Evolutionary conservation across 2,888 invertebrate genomes (phyloP).

Genomic region (Rosalia funebris): DNA sequence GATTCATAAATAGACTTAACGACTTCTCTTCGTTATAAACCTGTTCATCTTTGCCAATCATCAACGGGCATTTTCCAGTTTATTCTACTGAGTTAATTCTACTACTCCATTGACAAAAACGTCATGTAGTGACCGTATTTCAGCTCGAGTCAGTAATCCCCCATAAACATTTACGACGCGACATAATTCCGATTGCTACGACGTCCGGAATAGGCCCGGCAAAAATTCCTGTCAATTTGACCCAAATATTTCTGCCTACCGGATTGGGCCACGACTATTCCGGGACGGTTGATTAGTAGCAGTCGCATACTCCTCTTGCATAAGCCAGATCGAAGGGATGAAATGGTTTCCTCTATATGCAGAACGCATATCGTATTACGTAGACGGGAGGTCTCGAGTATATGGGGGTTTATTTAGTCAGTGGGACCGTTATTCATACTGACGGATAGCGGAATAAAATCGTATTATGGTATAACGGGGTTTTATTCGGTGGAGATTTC

Average conservation of each 20-base stretch:
- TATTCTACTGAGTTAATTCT: too few species aligned
- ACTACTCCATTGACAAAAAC: too few species aligned
- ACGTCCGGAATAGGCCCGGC: not conserved
- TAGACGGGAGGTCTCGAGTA: too few species aligned
- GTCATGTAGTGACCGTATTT: too few species aligned
- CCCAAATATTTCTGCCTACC: not conserved
- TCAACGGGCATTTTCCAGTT: too few species aligned
- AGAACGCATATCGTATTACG: too few species aligned
- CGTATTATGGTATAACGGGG: conserved; percentile 1
- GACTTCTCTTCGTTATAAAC: too few species aligned
- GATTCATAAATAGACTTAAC: too few species aligned
- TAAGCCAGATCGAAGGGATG: too few species aligned
- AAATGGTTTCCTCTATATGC: too few species aligned
- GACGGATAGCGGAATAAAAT: conserved; percentile 1
- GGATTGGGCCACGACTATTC: not conserved
- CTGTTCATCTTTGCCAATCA: too few species aligned
- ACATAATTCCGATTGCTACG: not conserved
- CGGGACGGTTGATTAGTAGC: not conserved
- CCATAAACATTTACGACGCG: not conserved
- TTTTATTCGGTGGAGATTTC: conserved; percentile 11
- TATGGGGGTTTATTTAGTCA: not conserved
- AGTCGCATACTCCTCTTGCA: not conserved
- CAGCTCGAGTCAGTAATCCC: too few species aligned
- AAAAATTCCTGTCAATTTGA: not conserved
- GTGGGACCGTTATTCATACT: not conserved